Conservation (phyloP, 2,888 invertebrate genomes). For the Punctoribates punctum region DNA sequence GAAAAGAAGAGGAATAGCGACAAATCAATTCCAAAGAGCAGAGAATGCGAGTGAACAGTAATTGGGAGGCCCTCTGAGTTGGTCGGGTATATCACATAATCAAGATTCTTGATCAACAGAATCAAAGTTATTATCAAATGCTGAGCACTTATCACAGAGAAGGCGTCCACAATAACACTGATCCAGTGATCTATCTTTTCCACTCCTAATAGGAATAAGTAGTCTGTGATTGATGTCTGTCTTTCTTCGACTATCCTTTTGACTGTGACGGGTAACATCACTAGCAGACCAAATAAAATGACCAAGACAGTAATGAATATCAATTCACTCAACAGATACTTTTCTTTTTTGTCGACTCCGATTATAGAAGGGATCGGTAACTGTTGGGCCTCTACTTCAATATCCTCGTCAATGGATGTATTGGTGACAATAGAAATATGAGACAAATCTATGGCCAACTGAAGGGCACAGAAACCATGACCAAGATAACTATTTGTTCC, state of each 20-base stretch:
- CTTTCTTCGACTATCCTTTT: constrained; percentile 17
- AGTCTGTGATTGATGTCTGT: constrained; percentile 1
- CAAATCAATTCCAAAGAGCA: not conserved
- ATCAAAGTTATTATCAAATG: constrained; percentile 2
- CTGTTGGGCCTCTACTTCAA: not conserved
- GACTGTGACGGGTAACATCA: constrained; percentile 9
- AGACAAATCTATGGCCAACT: not conserved
- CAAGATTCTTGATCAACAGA: not conserved
- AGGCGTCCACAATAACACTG: constrained; percentile 14
- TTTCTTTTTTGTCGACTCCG: not conserved
- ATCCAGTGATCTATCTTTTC: not conserved
- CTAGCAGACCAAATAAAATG: not conserved
- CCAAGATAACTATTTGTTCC: not conserved
- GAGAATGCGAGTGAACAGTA: constrained; percentile 1
- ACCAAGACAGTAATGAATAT: not conserved
- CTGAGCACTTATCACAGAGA: not conserved
- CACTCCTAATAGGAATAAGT: constrained; percentile 7
- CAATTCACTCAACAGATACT: not conserved
- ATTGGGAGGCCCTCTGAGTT: not conserved
- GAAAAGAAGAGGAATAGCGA: not conserved
- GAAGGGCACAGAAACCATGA: not conserved
- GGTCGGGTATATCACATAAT: not conserved
- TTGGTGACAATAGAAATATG: constrained; percentile 5
- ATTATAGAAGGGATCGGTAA: not conserved
- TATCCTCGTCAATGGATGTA: not conserved